Conservation (phyloP, 2,888 invertebrate species). For the Eristalis arbustorum region DNA sequence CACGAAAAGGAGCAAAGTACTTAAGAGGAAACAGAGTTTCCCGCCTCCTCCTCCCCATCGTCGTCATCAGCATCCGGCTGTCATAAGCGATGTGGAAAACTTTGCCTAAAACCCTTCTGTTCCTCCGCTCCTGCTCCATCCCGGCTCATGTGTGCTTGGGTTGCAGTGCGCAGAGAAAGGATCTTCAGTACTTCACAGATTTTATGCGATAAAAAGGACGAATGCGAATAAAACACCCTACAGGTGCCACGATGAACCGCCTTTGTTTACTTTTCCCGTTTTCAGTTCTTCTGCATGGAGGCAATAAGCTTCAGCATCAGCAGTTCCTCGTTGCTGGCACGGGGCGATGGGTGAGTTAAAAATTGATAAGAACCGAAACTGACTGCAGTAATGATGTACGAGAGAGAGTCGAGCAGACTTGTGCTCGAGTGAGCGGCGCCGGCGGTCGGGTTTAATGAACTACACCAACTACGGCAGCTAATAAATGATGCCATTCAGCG, state of each 20-base stretch:
- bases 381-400: neutral
- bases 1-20: slow-evolving; percentile 26
- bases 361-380: slow-evolving; percentile 18
- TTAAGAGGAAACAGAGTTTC: neutral
- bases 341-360: neutral
- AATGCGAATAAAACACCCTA: slow-evolving; percentile 11
- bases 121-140: neutral
- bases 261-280: neutral
- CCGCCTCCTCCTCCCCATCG: too few species aligned
- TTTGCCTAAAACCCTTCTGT: slow-evolving; percentile 18
- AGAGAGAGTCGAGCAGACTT: neutral
- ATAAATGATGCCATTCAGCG: neutral
- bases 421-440: too few species aligned
- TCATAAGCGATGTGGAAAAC: neutral
- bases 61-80: too few species aligned
- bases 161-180: neutral
- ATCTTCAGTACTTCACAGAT: neutral
- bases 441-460: neutral
- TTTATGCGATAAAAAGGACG: slow-evolving; percentile 8
- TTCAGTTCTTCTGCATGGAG: neutral
- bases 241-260: slow-evolving; percentile 23
- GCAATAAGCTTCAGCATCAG: neutral
- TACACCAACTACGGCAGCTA: slow-evolving; percentile 2
- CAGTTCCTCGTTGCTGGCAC: neutral
- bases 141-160: neutral